phyloP scores from a whole-genome alignment of 2,888 invertebrate species.

The Cosmopolites sordidus region DNA sequence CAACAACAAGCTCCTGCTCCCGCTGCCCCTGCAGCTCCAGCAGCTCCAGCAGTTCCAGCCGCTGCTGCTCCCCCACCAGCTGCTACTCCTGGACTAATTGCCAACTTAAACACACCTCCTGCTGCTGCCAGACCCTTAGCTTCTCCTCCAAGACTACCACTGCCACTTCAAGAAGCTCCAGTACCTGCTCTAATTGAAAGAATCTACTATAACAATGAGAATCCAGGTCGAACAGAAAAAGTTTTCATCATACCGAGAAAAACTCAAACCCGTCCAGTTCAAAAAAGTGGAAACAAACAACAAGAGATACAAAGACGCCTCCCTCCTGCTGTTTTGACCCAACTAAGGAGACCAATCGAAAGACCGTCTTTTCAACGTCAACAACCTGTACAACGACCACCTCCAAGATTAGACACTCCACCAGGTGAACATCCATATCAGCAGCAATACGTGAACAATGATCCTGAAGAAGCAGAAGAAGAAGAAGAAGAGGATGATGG shows the following conservation, averaged over 20 bases:
- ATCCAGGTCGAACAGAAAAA: neutral
- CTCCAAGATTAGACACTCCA: constrained; percentile 12
- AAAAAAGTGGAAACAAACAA: neutral
- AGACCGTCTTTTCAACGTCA: neutral
- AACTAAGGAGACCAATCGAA: neutral
- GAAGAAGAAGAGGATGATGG: constrained; percentile 21
- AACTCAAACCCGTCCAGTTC: neutral
- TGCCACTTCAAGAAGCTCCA: constrained; percentile 7
- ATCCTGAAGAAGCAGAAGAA: constrained; percentile 20
- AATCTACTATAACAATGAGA: constrained; percentile 16
- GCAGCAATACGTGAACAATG: neutral
- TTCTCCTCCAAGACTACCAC: constrained; percentile 1
- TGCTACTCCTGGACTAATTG: constrained; percentile 3
- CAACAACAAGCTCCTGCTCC: constrained; percentile 16
- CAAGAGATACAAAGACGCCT: neutral
- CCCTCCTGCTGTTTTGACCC: neutral
- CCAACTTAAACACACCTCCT: neutral
- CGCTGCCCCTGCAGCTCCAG: constrained; percentile 5
- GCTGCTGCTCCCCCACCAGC: neutral
- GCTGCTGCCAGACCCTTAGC: neutral
- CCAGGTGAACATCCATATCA: constrained; percentile 1
- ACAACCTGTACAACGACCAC: neutral
- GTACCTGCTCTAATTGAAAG: constrained; percentile 18
- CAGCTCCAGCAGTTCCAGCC: neutral
- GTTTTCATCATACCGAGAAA: neutral